Conservation (phyloP, 2,888 invertebrate genomes). For the Cephus rjabovi region DNA sequence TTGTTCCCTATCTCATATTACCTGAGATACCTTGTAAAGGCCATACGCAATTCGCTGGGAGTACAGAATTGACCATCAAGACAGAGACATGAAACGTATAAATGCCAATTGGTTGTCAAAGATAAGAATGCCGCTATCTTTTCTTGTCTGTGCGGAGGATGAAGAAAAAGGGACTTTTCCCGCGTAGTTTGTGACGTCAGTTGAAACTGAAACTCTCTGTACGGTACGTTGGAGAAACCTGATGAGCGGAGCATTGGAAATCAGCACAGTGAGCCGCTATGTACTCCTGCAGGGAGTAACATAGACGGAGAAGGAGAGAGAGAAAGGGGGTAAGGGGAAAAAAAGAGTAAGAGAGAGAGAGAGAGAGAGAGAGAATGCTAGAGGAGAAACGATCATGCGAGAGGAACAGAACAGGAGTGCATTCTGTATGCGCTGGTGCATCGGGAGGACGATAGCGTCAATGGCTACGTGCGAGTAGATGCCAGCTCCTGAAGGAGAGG, state of each 20-base stretch:
- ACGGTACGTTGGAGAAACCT: conserved; percentile 21
- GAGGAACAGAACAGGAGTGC: conserved; percentile 9
- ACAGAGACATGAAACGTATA: background rate
- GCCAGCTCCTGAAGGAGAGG: background rate
- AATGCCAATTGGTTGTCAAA: background rate
- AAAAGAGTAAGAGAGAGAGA: background rate
- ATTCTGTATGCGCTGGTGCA: background rate
- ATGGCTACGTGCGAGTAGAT: background rate
- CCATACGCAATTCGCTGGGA: background rate
- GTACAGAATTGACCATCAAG: background rate
- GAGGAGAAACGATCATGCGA: conserved; percentile 1
- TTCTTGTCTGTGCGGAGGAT: background rate
- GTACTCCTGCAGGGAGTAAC: background rate
- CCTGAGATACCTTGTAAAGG: background rate
- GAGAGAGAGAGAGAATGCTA: background rate
- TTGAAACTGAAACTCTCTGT: conserved; percentile 28
- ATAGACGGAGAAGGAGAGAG: background rate
- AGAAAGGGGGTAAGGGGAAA: background rate
- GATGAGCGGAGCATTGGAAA: conserved; percentile 29
- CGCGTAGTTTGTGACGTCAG: conserved; percentile 10
- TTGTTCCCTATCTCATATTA: background rate
- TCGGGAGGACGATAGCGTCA: background rate
- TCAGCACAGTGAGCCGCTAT: conserved; percentile 22
- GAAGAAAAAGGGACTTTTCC: background rate
- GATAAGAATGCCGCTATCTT: background rate